Evolutionary conservation across 2,888 invertebrate species (phyloP), one percentile per base, ranked within the genome.

Genomic region (Euzetes globulus): DNA sequence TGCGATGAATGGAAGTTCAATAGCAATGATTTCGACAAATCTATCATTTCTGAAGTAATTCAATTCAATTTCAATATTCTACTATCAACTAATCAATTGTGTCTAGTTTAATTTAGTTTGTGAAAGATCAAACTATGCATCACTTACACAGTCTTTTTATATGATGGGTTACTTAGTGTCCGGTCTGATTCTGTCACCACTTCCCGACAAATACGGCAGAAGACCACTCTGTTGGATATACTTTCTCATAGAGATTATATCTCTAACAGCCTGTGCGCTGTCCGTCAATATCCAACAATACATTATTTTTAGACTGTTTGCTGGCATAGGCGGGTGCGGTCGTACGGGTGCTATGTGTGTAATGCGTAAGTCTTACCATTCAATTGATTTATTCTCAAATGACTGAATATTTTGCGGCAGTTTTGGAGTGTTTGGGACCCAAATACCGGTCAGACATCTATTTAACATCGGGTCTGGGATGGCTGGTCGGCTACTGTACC

Each of bases 401-500:
- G n/a, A n/a, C n/a, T n/a, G n/a, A n/a, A n/a, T n/a, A n/a, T n/a
- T n/a, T 22, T 55, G 4, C 55, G 3, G 15, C 7, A 68, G 68
- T 68, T 0, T 13, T 68, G 9, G 68, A 68, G 22, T 19, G 22
- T 41, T 13, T 68, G 50, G 75, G 75, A 17, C 70, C 58, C 1
- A 60, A 65, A 17, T 25, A 73, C n/a, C 9, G 75, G 27, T 33
- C 72, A 41, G 72, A 72, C 27, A 47, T 72, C 0, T 25, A 52
- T 7, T 1, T 75, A n/a, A 17, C 25, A 1, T 60, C 45, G 1
- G 63, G 65, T 11, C 17, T 72, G 47, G 75, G 75, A n/a, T 75
- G 75, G 75, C 11, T 72, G 17, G 27, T 75, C 25, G 75, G 75
- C 29, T 75, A 72, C n/a, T 47, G 47, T 27, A 15, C 65, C 1